Percentiles rank a stretch among this genome's conserved stretches.
Conservation (phyloP, 2,888 invertebrate species). For the Quadroppia sp. region DNA sequence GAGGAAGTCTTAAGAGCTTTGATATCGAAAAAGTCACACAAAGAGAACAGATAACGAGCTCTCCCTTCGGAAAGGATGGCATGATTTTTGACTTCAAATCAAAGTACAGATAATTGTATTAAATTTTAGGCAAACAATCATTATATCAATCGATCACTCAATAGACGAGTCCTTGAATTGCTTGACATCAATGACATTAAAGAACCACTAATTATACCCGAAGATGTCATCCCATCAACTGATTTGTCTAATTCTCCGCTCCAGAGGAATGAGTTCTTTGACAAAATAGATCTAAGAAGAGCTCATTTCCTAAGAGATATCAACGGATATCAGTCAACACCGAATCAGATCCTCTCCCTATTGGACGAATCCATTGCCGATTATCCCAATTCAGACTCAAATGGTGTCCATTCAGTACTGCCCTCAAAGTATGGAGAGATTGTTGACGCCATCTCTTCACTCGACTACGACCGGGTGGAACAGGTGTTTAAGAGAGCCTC, state of each 20-base stretch:
- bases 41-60: neutral
- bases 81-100: slow-evolving; percentile 12
- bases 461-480: neutral
- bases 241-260: slow-evolving; percentile 28
- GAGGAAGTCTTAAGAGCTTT: neutral
- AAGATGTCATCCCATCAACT: slow-evolving; percentile 14
- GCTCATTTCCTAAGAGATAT: slow-evolving; percentile 25
- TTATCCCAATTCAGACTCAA: neutral
- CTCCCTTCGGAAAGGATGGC: slow-evolving; percentile 19
- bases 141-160: neutral
- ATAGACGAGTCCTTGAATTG: slow-evolving; percentile 21
- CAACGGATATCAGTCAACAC: slow-evolving; percentile 4
- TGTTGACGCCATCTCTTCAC: neutral
- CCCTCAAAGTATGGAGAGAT: slow-evolving; percentile 23
- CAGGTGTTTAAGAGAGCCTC: neutral
- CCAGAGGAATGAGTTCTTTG: slow-evolving; percentile 9
- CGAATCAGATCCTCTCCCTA: neutral
- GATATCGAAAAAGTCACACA: neutral
- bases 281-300: slow-evolving; percentile 12
- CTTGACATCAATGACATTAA: neutral
- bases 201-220: neutral
- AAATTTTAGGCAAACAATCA: neutral
- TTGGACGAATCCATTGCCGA: slow-evolving; percentile 8
- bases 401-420: neutral
- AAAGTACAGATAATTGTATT: neutral